Conservation (phyloP, 1,140 invertebrate genomes). For the Sminthurides bifidus region DNA sequence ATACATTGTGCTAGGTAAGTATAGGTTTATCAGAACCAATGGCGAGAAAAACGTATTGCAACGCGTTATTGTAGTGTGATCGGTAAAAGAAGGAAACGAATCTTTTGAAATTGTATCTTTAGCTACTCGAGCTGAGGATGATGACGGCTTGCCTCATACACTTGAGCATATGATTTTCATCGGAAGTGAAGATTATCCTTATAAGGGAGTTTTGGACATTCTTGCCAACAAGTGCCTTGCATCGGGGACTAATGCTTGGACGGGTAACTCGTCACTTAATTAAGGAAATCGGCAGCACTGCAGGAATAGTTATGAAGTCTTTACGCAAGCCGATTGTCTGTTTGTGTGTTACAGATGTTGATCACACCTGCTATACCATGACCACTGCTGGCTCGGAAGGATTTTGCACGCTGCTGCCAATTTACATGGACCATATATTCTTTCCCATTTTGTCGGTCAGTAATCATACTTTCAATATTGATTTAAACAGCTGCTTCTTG, state of each 20-base stretch:
- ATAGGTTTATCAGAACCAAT: background rate
- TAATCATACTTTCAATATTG: conserved; percentile 27
- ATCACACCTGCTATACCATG: conserved; percentile 82
- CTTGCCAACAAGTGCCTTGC: conserved; percentile 78
- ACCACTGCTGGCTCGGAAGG: conserved; percentile 74
- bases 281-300: no score
- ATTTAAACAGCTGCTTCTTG: no score
- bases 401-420: conserved; percentile 73
- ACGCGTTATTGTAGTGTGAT: no score
- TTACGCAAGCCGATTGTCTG: conserved; percentile 8
- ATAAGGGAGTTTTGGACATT: conserved; percentile 76
- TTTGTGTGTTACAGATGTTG: conserved; percentile 46
- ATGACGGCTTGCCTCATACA: conserved; percentile 85
- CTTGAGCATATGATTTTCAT: conserved; percentile 85
- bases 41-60: background rate
- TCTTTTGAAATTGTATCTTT: conserved; percentile 9
- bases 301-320: background rate
- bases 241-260: conserved; percentile 79
- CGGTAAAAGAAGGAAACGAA: no score
- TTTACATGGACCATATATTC: conserved; percentile 82
- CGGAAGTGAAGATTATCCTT: conserved; percentile 80
- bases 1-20: conserved; percentile 69
- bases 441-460: conserved; percentile 65
- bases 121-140: conserved; percentile 82
- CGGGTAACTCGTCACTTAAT: conserved; percentile 37